Conservation (phyloP, 1,140 invertebrate species). For the Zaprionus taronus region DNA sequence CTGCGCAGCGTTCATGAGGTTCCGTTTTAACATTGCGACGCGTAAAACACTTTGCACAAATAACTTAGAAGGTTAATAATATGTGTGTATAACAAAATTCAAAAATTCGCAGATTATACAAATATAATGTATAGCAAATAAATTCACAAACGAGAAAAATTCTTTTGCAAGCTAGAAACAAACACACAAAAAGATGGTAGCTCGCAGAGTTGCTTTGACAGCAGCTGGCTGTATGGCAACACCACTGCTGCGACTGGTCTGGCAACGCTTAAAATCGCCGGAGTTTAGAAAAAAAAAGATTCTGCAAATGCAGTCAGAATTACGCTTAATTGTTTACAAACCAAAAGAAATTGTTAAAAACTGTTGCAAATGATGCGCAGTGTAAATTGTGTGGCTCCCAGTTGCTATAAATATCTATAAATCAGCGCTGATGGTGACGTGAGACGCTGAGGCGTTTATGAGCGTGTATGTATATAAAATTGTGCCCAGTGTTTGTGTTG, state of each 20-base stretch:
- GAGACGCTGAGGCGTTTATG: constrained; percentile 10
- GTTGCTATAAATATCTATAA: not conserved
- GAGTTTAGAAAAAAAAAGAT: constrained; percentile 61
- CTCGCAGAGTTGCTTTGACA: constrained; percentile 46
- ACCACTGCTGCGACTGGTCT: not conserved
- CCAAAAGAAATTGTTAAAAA: not conserved
- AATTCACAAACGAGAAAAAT: constrained; percentile 24
- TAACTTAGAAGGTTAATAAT: not conserved
- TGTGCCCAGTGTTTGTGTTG: constrained; percentile 35
- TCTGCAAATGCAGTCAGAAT: constrained; percentile 24
- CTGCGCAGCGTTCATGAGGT: not conserved
- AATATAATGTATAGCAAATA: not conserved
- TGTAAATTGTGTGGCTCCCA: not conserved
- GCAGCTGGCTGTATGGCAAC: constrained; percentile 3
- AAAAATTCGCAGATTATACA: not conserved
- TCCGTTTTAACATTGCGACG: not conserved
- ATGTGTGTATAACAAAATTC: not conserved
- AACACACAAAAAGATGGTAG: constrained; percentile 38
- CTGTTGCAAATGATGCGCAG: not conserved
- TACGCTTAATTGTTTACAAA: constrained; percentile 29
- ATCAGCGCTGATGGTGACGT: not conserved
- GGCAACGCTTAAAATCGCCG: constrained; percentile 58
- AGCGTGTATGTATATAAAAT: constrained; percentile 15
- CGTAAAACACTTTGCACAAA: constrained; percentile 3
- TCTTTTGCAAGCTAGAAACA: constrained; percentile 22